These are phyloP conservation scores for Gortyna flavago DNA, from an alignment of 2,888 invertebrate species.

Conservation along the genomic window DNA sequence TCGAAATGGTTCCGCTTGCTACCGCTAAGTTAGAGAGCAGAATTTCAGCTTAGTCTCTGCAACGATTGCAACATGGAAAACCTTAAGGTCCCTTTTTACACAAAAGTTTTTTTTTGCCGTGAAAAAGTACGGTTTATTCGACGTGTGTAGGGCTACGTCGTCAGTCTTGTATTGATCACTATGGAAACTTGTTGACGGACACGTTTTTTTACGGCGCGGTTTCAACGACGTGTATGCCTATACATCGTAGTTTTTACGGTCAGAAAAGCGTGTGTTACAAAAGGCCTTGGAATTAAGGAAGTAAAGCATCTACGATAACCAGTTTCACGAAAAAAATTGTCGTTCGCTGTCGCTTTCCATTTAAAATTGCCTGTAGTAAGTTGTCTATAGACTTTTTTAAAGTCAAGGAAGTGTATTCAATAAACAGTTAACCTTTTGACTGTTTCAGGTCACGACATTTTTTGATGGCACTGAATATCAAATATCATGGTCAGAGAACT, in stretches of 20 bases:
- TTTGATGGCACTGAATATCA: conserved; percentile 17
- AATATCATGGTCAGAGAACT: conserved; percentile 40
- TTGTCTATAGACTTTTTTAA: neutral
- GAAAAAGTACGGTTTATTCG: too few relatives aligned
- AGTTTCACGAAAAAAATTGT: neutral
- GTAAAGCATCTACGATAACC: neutral
- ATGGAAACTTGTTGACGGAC: too few relatives aligned
- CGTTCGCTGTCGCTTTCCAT: neutral
- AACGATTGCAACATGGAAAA: neutral
- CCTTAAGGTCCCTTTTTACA: neutral
- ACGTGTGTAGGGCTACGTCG: too few relatives aligned
- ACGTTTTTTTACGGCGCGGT: too few relatives aligned
- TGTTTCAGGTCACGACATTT: conserved; percentile 25
- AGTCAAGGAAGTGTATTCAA: conserved; percentile 38
- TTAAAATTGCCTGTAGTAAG: neutral
- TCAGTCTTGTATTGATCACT: too few relatives aligned
- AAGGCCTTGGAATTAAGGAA: neutral
- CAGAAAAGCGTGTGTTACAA: neutral
- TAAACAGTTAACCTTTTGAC: conserved; percentile 34
- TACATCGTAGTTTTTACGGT: neutral
- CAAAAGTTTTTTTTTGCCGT: neutral
- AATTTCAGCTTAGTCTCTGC: neutral
- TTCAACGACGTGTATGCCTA: neutral
- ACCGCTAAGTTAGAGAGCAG: too few relatives aligned
- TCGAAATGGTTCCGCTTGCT: too few relatives aligned